Evolutionary conservation across 2,888 invertebrate species (phyloP), one percentile per base, ranked within the genome.

Genomic region (Dendrolimus houi): DNA sequence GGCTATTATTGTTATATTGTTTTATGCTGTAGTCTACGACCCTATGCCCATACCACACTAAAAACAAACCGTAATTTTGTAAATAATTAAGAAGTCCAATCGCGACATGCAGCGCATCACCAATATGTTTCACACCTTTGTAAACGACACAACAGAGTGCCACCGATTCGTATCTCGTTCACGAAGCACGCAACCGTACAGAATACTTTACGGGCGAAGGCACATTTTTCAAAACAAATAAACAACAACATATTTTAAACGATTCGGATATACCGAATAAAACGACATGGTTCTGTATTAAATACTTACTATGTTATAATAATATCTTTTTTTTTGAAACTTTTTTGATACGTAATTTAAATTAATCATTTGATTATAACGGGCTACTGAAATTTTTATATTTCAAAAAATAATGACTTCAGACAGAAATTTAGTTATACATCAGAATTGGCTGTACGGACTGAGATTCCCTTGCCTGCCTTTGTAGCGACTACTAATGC

Each of bases 131-230:
- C 47, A 47, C 47, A 47, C 47, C 47, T 47, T 47, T 47, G 47
- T 47, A 47, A 47, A 12, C 3, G 9, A 10, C 47, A 47, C 9
- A 8, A 47, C 47, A 47, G 12, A 47, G 47, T 10, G 29, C 29
- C 62, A 60, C 52, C 41, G 29, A 77, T 83, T 77, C 81, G 56
- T 56, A 56, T 42, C 70, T 67, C 75, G 77, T 71, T 58, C 60
- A 41, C 55, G 54, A 58, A 63, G 60, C 61, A 54, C 47, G 47
- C 47, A 47, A 47, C 47, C 47, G 47, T 47, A 47, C 64, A 66
- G 67, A 76, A 77, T 77, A 78, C 71, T 81, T 83, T 82, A 81
- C 81, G 73, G 68, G 67, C 68, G 66, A 78, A 72, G 75, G 77
- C 79, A 80, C 71, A 75, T 80, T 83, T 83, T 83, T 77, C 71